phyloP scores from a whole-genome alignment of 2,113 vertebrate genomes.

The Pholis gunnellus region DNA sequence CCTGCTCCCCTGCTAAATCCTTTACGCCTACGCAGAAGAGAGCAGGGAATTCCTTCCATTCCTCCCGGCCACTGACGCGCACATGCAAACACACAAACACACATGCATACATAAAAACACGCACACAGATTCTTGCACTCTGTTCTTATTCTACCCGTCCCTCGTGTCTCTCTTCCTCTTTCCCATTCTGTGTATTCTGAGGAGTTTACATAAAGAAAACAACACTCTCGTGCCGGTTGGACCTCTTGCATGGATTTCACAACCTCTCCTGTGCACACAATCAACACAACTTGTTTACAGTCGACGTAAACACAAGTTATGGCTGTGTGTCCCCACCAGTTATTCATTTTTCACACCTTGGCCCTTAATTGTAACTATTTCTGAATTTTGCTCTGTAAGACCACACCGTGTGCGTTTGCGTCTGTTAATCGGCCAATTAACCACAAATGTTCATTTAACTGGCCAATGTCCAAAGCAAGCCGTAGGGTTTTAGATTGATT shows the following conservation, averaged over 20 bases:
- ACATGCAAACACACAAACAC: constrained; percentile 43
- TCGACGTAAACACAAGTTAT: neutral
- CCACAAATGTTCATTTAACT: neutral
- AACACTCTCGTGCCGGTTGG: neutral
- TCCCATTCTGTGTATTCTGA: neutral
- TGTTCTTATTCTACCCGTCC: neutral
- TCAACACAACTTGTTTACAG: constrained; percentile 14
- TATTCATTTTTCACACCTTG: neutral
- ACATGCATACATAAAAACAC: constrained; percentile 10
- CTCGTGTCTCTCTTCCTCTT: constrained; percentile 8
- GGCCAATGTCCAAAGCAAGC: neutral
- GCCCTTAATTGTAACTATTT: neutral
- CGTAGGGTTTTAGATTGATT: neutral
- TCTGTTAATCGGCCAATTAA: neutral
- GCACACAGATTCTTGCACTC: constrained; percentile 15
- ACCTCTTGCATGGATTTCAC: constrained; percentile 29
- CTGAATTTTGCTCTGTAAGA: constrained; percentile 3
- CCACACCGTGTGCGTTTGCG: neutral
- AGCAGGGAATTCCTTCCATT: constrained; percentile 75
- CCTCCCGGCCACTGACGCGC: constrained; percentile 50
- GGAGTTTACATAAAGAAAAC: neutral
- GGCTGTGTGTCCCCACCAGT: neutral
- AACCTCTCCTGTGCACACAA: neutral
- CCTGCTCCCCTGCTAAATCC: constrained; percentile 25
- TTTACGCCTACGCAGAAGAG: constrained; percentile 34